These are phyloP conservation scores for Tenthredo notha DNA, from an alignment of 2,888 invertebrate genomes.

Conservation along the genomic window DNA sequence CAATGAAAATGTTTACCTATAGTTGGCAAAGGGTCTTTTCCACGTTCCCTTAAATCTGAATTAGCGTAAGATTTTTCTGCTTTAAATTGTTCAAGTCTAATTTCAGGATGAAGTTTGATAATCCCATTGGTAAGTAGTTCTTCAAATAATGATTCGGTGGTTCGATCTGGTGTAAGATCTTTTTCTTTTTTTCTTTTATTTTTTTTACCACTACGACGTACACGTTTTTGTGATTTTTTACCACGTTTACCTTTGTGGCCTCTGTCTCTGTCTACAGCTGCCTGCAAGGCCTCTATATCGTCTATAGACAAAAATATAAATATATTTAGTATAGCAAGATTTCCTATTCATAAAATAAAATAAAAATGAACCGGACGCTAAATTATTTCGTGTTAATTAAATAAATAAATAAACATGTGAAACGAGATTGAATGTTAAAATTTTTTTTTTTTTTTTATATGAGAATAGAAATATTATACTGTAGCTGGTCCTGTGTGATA, in stretches of 20 bases:
- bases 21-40: constrained; percentile 81
- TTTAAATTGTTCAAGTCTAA: constrained; percentile 85
- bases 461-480: no score
- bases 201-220: constrained; percentile 91
- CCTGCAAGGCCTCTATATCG: constrained; percentile 83
- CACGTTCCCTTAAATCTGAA: constrained; percentile 80
- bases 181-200: constrained; percentile 96
- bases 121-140: constrained; percentile 95
- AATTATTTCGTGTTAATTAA: no score
- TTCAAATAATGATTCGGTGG: constrained; percentile 94
- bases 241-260: constrained; percentile 88
- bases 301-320: constrained; percentile 61
- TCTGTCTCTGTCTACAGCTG: constrained; percentile 87
- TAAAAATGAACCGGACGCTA: no score
- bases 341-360: constrained; percentile 17
- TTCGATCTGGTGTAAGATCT: constrained; percentile 95
- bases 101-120: constrained; percentile 88
- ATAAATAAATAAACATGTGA: no score
- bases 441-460: no score
- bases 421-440: no score
- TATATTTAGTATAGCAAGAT: background rate
- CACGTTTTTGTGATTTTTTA: constrained; percentile 89
- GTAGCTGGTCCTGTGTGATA: no score
- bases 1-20: constrained; percentile 65
- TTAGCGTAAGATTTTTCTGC: constrained; percentile 89